phyloP scores from a whole-genome alignment of 2,113 vertebrate genomes.

The Xenopus tropicalis region UCB_Xtro_10.0 CM004451.2:50969001-50969500 shows the following conservation, averaged over 20 bases:
- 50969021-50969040: too few species aligned
- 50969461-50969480: too few species aligned
- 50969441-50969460: too few species aligned
- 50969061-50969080: not conserved
- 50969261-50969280: constrained; percentile 8
- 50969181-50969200: constrained; percentile 28
- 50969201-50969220: constrained; percentile 16
- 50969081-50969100: not conserved
- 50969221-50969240: constrained; percentile 21
- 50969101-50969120: not conserved
- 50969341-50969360: too few species aligned
- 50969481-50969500: too few species aligned
- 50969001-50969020: too few species aligned
- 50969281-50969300: constrained; percentile 15
- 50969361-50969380: too few species aligned
- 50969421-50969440: too few species aligned
- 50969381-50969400: too few species aligned
- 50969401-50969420: too few species aligned
- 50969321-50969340: constrained; percentile 6
- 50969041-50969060: not conserved
- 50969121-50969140: not conserved
- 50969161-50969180: constrained; percentile 18
- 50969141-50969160: not conserved
- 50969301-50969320: constrained; percentile 24
- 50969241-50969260: constrained; percentile 16